Evolutionary conservation across 1,140 invertebrate genomes (phyloP).

Genomic region (Bemisia tabaci): DNA sequence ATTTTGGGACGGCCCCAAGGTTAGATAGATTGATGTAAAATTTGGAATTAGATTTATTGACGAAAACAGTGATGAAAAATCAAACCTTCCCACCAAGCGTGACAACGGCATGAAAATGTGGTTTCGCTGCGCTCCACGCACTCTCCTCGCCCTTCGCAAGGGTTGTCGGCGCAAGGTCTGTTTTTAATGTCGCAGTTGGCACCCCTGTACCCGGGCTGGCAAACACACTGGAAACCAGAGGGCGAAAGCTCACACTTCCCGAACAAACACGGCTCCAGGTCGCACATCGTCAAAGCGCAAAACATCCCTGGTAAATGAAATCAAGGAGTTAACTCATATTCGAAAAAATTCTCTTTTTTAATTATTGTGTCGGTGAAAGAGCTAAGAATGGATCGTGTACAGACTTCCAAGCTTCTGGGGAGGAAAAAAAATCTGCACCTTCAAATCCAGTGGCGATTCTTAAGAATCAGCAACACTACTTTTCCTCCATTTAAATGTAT

Average conservation of each 20-base stretch:
- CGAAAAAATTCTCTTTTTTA: background rate
- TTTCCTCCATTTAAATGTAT: too few relatives aligned
- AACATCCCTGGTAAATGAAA: conserved; percentile 39
- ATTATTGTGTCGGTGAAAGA: background rate
- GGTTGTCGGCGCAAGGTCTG: conserved; percentile 50
- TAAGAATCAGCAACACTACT: too few relatives aligned
- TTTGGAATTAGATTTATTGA: too few relatives aligned
- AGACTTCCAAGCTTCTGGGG: too few relatives aligned
- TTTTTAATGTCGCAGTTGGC: conserved; percentile 44
- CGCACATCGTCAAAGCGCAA: conserved; percentile 52
- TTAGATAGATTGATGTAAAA: too few relatives aligned
- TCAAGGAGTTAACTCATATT: background rate
- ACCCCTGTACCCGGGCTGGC: conserved; percentile 47
- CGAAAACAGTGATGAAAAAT: too few relatives aligned
- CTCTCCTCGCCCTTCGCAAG: conserved; percentile 51
- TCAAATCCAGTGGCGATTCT: too few relatives aligned
- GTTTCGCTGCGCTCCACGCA: conserved; percentile 45
- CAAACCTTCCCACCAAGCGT: conserved; percentile 55
- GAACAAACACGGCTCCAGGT: conserved; percentile 52
- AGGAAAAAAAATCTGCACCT: too few relatives aligned
- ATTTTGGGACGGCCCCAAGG: too few relatives aligned
- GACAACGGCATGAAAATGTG: conserved; percentile 49
- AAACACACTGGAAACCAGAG: conserved; percentile 39
- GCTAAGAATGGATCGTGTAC: too few relatives aligned
- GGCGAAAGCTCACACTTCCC: conserved; percentile 46